These are phyloP conservation scores for Alfaro cultratus DNA, from an alignment of 2,797 vertebrate species.

Conservation along the genomic window DNA sequence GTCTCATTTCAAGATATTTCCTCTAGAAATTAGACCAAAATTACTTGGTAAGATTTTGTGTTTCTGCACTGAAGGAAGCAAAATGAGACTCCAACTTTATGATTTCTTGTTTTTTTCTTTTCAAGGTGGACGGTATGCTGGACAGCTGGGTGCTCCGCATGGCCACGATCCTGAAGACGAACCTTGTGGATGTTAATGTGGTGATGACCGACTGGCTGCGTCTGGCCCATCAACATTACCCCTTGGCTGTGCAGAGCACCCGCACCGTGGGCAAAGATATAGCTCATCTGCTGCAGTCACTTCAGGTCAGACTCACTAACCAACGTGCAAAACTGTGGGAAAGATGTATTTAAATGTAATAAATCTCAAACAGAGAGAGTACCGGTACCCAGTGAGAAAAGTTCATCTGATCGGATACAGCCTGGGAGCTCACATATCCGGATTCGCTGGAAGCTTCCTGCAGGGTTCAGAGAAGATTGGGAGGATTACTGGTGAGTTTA, in stretches of 20 bases:
- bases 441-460: constrained; percentile 91
- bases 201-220: constrained; percentile 88
- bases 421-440: constrained; percentile 94
- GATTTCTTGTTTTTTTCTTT: no score
- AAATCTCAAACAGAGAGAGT: constrained; percentile 77
- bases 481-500: constrained; percentile 89
- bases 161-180: constrained; percentile 82
- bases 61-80: background rate
- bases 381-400: constrained; percentile 81
- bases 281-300: constrained; percentile 84
- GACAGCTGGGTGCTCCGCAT: constrained; percentile 89
- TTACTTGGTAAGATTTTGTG: no score
- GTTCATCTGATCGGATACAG: constrained; percentile 96
- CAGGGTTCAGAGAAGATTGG: constrained; percentile 84
- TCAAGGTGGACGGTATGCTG: constrained; percentile 87
- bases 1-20: no score
- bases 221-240: constrained; percentile 87
- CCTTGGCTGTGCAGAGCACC: constrained; percentile 85
- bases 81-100: background rate
- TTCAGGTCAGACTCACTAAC: constrained; percentile 82
- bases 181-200: constrained; percentile 82
- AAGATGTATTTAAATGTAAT: background rate
- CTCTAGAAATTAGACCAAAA: no score
- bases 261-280: constrained; percentile 88
- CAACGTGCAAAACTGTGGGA: background rate